Conservation (phyloP, 2,113 vertebrate genomes). For the Nyctibius bracteatus region DNA sequence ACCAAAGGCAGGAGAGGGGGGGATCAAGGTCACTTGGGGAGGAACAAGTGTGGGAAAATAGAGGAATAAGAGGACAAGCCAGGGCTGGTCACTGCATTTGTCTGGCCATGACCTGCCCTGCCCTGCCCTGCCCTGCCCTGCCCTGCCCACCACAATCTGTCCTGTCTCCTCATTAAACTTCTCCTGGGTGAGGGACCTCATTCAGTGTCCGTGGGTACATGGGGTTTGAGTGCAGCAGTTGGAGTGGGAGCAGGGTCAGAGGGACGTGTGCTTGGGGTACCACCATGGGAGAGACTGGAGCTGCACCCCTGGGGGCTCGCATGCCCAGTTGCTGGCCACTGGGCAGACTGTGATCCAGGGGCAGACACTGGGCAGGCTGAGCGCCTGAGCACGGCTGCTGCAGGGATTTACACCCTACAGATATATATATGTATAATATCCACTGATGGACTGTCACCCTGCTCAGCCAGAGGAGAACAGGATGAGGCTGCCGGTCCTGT, state of each 20-base stretch:
- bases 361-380: not conserved
- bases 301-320: not conserved
- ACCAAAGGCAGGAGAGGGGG: not conserved
- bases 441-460: not conserved
- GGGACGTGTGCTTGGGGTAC: accelerated
- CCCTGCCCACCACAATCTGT: not conserved
- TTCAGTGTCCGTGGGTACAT: accelerated
- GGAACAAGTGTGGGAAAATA: not conserved
- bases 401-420: not conserved
- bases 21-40: not conserved
- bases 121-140: not conserved
- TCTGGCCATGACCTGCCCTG: not conserved
- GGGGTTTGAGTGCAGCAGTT: not conserved
- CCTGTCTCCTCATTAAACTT: not conserved
- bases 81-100: not conserved
- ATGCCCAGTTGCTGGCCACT: not conserved
- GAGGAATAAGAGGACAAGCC: not conserved
- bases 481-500: accelerated
- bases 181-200: not conserved
- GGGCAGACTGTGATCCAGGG: not conserved
- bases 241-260: not conserved
- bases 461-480: not conserved
- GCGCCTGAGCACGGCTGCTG: accelerated
- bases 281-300: accelerated
- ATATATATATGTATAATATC: not conserved